Base-by-base conservation (phyloP, 2,888 invertebrate species). In the Orthosia gracilis region DNA sequence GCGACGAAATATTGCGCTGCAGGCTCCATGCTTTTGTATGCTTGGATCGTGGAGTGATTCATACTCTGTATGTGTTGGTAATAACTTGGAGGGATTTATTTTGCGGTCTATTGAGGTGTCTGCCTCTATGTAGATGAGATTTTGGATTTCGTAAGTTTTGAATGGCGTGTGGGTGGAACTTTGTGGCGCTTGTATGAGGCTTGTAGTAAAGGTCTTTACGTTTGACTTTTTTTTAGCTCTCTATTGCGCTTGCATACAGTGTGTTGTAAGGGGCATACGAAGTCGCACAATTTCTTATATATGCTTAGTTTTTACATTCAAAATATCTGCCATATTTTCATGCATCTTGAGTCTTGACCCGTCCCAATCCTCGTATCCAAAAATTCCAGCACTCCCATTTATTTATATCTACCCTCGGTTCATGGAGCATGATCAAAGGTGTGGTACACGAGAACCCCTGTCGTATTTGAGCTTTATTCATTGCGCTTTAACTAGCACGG, bases 1-100 rank as follows among this genome's bases (percentile, higher is more conserved):
- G 78, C 83, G 90, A 87, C 90, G 89, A 90, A 89, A 91, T 91
- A 90, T 91, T 86, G 88, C 86, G 79, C 81, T 85, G 84, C 85
- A 85, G 84, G 83, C 85, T 87, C 82, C 74, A 82, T 84, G 85
- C 87, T 87, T 87, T 78, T 85, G 83, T 80, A 75, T 83, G 69
- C 73, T 64, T 83, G 82, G 77, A 82, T 85, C 74, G 79, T 81
- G 69, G 76, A 83, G 73, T 86, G 86, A 88, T 86, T 87, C 85
- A 84, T 84, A 74, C 64, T 68, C 76, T 66, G 52, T 76, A 50
- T 78, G 69, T 84, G 69, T 62, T 76, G 78, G 74, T 85, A 79
- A 83, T 87, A 83, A 85, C 78, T 87, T 80, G 76, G 69, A 73
- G 55, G 69, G 72, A 84, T 82, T 84, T 85, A 86, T 86, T 89